Base-by-base conservation (phyloP, 1,140 invertebrate genomes). In the Listronotus bonariensis region DNA sequence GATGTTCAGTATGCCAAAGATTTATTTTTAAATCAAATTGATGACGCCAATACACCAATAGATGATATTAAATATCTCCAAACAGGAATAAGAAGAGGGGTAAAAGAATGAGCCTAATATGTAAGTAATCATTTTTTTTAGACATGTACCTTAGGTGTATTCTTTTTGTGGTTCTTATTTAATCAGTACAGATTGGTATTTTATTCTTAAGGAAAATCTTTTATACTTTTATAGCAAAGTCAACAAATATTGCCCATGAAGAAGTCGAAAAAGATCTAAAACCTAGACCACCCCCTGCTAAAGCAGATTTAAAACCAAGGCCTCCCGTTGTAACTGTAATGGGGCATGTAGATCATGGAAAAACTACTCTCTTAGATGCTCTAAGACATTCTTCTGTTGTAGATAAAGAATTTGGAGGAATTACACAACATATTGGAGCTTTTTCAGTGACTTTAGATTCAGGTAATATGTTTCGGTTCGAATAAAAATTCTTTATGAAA, bases 291-390 rank as follows among this genome's bases (percentile, higher is more conserved):
- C 86, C 87, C 0, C 86, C 90, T 0, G 83, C 90, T 14, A 79
- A 88, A 31, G 79, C 83, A 0, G 79, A 83, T 38, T 77, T 95
- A 10, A 84, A 85, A 42, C 81, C 82, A 8, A 82, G 95, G 26
- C 88, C 91, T 20, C 95, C 96, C 0, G 90, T 99, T 2, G 95
- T 99, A 1, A 97, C 97, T 5, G 93, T 99, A 12, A 99, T 99
- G 97, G 97, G 97, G 0, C 97, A 99, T 82, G 96, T 99, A 2
- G 97, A 99, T 85, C 97, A 99, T 83, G 97, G 97, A 1, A 99
- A 99, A 86, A 99, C 98, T 5, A 99, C 97, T 4, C 82, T 99
- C 4, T 79, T 99, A 7, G 98, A 99, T 82, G 82, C 91, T 0
- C 79, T 99, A 15, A 80, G 97, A 57, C 86, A 96, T 55, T 88